Evolutionary conservation across 2,797 vertebrate species (phyloP), one percentile per base, ranked within the genome.

Genomic region (Anolis apletophallus): DNA sequence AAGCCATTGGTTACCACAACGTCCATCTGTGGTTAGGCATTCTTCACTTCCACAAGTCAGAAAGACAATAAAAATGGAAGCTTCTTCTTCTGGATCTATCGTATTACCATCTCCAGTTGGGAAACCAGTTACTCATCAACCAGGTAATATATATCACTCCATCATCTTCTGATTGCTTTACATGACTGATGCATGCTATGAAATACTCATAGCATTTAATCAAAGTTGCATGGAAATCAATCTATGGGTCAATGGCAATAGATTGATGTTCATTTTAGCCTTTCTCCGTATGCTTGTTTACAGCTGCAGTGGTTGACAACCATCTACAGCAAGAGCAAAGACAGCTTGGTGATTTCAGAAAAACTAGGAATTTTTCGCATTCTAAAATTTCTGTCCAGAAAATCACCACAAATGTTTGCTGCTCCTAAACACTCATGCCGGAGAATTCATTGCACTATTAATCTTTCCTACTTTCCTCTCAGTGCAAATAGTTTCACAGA

Each of bases 51-150:
- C 96, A 72, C 94, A 95, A 93, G 86, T 91, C 80, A 94, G 95
- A 94, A 95, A 93, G 93, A 90, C 97, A 90, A 89, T 97, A 96
- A 97, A 96, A 93, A 98, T 99, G 98, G 98, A 98, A 94, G 96
- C 97, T 1, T 97, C 96, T 2, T 98, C 97, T 69, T 97, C 96
- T 54, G 97, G 97, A 94, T 91, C 94, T 80, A 93, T 90, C 0
- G 96, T 96, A 89, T 96, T 96, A 0, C 90, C 93, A 82, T 95
- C 96, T 92, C 91, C 95, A 72, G 96, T 96, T 91, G 97, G 97
- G 64, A 96, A 97, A 85, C 87, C 95, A 61, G 95, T 96, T 87
- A 87, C 88, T 21, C 97, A 97, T 85, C 97, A 97, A 19, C 95
- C 96, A 93, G 97, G 98, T 98, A 96, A 73, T 84, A 83, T 26